Percentiles rank a stretch among this genome's conserved stretches.
Conservation (phyloP, 2,888 invertebrate genomes). For the Horisme vitalbata region DNA sequence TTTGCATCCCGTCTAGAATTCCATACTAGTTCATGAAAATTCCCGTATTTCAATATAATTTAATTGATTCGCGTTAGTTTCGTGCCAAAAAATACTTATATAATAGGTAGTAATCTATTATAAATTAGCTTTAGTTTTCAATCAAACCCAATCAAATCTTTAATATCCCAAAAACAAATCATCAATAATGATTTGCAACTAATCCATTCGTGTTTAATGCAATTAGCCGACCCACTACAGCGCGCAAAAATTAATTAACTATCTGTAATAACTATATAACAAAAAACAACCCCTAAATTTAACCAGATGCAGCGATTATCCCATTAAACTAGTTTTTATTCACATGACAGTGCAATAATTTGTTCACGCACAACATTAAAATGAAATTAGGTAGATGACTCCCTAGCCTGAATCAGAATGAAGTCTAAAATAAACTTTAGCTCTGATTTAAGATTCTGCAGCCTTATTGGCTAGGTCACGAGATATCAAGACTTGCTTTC, state of each 20-base stretch:
- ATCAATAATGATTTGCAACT: slow-evolving; percentile 56
- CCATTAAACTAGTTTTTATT: slow-evolving; percentile 69
- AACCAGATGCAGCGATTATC: slow-evolving; percentile 73
- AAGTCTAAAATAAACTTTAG: neutral
- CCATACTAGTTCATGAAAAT: too few relatives aligned
- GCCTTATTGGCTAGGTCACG: neutral
- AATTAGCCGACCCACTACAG: slow-evolving; percentile 57
- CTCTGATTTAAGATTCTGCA: neutral
- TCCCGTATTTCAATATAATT: too few relatives aligned
- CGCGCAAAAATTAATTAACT: slow-evolving; percentile 70
- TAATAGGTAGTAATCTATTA: neutral
- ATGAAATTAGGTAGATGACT: slow-evolving; percentile 61
- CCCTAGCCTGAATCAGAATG: neutral
- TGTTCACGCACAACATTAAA: slow-evolving; percentile 78
- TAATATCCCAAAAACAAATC: slow-evolving; percentile 48
- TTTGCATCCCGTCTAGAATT: too few relatives aligned
- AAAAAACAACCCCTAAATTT: slow-evolving; percentile 59
- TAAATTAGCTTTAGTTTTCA: slow-evolving; percentile 17
- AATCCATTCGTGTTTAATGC: slow-evolving; percentile 63
- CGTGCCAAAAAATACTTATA: too few relatives aligned
- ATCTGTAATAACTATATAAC: slow-evolving; percentile 49
- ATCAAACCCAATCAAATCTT: slow-evolving; percentile 33
- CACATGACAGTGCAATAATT: slow-evolving; percentile 78
- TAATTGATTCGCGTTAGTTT: too few relatives aligned
- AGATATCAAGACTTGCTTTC: neutral